Evolutionary conservation across 2,113 vertebrate species (phyloP).

Genomic region (Cygnus atratus): DNA sequence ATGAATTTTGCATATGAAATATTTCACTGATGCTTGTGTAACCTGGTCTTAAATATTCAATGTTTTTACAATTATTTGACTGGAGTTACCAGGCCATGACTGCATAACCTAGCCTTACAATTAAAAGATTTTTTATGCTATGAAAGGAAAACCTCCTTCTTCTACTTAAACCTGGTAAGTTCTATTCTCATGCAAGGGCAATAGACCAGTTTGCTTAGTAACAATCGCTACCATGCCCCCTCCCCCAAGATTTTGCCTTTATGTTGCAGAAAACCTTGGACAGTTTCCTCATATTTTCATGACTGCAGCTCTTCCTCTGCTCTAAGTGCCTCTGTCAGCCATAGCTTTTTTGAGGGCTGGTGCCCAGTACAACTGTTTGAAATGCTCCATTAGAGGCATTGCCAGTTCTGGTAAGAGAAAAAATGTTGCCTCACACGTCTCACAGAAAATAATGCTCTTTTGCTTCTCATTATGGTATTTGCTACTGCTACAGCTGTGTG

Average conservation of each 20-base stretch:
- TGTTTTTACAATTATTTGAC: neutral
- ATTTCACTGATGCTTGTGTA: neutral
- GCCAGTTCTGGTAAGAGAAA: neutral
- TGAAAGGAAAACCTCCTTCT: neutral
- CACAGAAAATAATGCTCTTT: neutral
- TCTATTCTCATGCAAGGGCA: neutral
- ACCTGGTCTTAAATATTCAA: neutral
- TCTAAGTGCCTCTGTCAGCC: neutral
- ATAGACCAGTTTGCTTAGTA: neutral
- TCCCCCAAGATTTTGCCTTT: neutral
- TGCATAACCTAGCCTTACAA: neutral
- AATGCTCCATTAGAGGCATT: neutral
- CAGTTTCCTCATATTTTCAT: neutral
- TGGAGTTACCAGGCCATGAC: neutral
- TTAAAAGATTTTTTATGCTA: neutral
- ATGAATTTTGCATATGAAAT: neutral
- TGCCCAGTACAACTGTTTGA: neutral
- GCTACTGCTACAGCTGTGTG: neutral
- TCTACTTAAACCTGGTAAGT: neutral
- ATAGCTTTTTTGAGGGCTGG: neutral
- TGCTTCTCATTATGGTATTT: neutral
- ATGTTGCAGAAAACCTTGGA: neutral
- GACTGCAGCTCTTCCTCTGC: neutral
- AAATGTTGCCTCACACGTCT: neutral
- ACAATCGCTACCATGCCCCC: rapidly evolving